phyloP scores from a whole-genome alignment of 2,797 vertebrate species.

The Liasis olivaceus region DNA sequence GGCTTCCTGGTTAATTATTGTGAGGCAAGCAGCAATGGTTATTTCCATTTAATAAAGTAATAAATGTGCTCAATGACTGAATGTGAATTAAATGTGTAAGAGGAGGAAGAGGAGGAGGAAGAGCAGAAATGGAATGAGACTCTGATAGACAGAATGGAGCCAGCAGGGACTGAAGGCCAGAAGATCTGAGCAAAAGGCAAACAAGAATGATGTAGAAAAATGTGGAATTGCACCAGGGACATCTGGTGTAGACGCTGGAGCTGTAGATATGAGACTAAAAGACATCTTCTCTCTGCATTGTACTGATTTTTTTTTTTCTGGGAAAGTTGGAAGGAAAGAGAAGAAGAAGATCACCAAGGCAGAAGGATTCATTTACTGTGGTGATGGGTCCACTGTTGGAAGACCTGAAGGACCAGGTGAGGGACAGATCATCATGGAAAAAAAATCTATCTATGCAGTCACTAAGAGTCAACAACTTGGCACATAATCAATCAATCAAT shows the following conservation, averaged over 20 bases:
- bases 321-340: too few species aligned
- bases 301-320: background rate
- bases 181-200: background rate
- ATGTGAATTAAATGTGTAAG: background rate
- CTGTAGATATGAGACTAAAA: background rate
- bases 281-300: background rate
- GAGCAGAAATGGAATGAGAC: background rate
- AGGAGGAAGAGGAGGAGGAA: background rate
- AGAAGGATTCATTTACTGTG: too few species aligned
- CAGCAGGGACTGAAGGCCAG: background rate
- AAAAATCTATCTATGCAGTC: too few species aligned
- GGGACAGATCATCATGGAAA: too few species aligned
- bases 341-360: too few species aligned
- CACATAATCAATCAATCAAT: rapidly evolving
- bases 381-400: too few species aligned
- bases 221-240: background rate
- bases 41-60: too few species aligned
- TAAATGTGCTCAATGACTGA: background rate
- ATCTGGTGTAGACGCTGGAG: background rate
- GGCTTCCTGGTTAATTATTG: too few species aligned
- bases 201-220: background rate
- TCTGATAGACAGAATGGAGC: background rate
- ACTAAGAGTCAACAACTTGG: too few species aligned
- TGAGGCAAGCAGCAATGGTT: too few species aligned
- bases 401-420: too few species aligned